Evolutionary conservation across 2,797 vertebrate genomes (phyloP).

Genomic region (Odontamblyopus lacepedii): DNA sequence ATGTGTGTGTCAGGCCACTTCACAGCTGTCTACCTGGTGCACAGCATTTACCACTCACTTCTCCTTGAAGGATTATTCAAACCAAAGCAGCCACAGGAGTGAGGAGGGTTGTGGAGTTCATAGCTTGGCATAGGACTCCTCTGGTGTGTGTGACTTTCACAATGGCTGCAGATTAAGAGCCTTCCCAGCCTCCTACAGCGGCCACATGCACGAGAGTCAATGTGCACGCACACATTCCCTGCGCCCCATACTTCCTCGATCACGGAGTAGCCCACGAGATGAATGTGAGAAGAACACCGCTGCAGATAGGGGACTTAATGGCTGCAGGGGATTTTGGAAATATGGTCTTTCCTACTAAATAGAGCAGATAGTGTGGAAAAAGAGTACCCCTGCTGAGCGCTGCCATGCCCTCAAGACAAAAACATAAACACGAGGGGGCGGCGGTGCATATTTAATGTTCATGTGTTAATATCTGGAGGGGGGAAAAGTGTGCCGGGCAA

Average conservation of each 20-base stretch:
- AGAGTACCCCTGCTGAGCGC: constrained; percentile 25
- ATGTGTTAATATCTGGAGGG: constrained; percentile 66
- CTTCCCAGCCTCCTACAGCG: constrained; percentile 60
- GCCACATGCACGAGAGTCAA: neutral
- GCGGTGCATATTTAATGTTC: constrained; percentile 71
- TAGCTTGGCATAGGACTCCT: constrained; percentile 57
- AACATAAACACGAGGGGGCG: constrained; percentile 62
- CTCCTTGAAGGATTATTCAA: constrained; percentile 36
- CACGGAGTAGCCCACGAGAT: constrained; percentile 28
- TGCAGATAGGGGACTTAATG: constrained; percentile 23
- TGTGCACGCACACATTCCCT: constrained; percentile 6
- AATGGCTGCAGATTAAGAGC: constrained; percentile 62
- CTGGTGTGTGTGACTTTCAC: constrained; percentile 60
- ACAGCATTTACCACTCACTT: constrained; percentile 3
- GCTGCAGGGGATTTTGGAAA: constrained; percentile 21
- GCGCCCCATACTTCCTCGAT: constrained; percentile 10
- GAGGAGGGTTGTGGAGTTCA: constrained; percentile 39
- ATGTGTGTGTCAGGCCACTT: constrained; percentile 30
- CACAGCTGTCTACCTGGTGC: constrained; percentile 27
- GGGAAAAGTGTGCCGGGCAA: constrained; percentile 41
- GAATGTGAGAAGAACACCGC: constrained; percentile 23
- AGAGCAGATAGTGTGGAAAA: constrained; percentile 21
- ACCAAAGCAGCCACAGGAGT: neutral
- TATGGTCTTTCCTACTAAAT: constrained; percentile 21
- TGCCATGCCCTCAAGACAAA: constrained; percentile 55